A percentile compares a stretch with the other conserved stretches of the same genome.
Conservation (phyloP, 2,797 vertebrate genomes). For the Helarctos malayanus region DNA sequence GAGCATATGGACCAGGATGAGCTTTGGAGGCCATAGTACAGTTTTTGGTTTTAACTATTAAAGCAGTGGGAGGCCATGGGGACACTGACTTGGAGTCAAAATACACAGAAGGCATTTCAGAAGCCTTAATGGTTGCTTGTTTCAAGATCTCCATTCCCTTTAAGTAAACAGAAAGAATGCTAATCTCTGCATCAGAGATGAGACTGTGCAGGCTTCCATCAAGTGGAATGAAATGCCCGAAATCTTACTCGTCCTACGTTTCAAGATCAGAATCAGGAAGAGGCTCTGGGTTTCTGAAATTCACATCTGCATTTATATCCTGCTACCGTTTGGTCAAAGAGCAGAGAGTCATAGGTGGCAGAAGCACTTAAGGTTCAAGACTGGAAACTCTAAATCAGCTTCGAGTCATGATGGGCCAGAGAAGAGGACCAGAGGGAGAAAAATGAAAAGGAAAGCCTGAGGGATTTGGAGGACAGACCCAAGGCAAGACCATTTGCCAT, state of each 20-base stretch:
- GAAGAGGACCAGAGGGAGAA: not conserved
- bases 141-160: not conserved
- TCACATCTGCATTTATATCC: not conserved
- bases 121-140: not conserved
- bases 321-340: not conserved
- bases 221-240: not conserved
- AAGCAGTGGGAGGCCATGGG: not conserved
- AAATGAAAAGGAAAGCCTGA: no score
- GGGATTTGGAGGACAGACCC: not conserved
- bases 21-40: not conserved
- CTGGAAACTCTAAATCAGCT: not conserved
- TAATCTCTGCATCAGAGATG: not conserved
- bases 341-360: not conserved
- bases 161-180: not conserved
- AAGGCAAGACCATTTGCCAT: not conserved
- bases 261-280: not conserved
- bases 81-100: not conserved
- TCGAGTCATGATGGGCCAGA: not conserved
- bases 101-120: not conserved
- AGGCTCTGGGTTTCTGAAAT: not conserved
- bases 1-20: accelerated
- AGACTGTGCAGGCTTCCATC: not conserved
- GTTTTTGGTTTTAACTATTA: not conserved
- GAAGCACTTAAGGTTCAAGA: not conserved
- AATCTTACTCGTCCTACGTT: not conserved